phyloP scores from a whole-genome alignment of 2,888 invertebrate genomes.

The Amphipyra berbera region DNA sequence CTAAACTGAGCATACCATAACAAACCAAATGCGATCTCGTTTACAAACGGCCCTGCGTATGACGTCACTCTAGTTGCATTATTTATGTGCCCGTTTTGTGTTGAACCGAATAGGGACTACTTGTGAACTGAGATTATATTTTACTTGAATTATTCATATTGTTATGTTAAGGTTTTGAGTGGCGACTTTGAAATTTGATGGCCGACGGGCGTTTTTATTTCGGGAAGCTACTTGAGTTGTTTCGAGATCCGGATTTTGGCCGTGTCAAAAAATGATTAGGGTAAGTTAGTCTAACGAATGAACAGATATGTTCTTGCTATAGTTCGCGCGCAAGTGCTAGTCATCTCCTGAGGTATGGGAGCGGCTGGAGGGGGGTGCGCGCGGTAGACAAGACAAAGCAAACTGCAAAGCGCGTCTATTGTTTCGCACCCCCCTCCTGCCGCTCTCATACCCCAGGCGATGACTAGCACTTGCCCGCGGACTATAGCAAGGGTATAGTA shows the following conservation, averaged over 20 bases:
- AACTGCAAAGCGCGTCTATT: no score
- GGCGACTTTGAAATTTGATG: slow-evolving; percentile 29
- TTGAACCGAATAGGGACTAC: slow-evolving; percentile 56
- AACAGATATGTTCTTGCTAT: no score
- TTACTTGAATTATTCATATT: slow-evolving; percentile 62
- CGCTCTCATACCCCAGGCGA: no score
- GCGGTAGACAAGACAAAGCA: no score
- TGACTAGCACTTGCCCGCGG: no score
- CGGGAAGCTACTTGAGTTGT: not conserved
- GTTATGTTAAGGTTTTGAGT: slow-evolving; percentile 45
- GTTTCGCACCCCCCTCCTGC: no score
- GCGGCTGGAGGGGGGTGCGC: no score
- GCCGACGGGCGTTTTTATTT: slow-evolving; percentile 16
- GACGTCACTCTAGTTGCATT: slow-evolving; percentile 84
- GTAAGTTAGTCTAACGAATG: slow-evolving; percentile 25
- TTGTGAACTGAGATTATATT: slow-evolving; percentile 62
- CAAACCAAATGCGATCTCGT: slow-evolving; percentile 78
- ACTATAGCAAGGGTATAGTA: no score
- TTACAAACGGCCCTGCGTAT: slow-evolving; percentile 79
- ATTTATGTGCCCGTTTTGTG: slow-evolving; percentile 82
- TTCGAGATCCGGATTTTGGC: slow-evolving; percentile 3
- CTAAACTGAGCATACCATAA: slow-evolving; percentile 64
- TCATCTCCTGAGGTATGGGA: no score
- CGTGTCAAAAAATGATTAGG: no score
- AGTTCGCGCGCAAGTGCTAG: no score